phyloP scores from a whole-genome alignment of 1,140 invertebrate genomes.

The Polypedilum vanderplanki region DNA sequence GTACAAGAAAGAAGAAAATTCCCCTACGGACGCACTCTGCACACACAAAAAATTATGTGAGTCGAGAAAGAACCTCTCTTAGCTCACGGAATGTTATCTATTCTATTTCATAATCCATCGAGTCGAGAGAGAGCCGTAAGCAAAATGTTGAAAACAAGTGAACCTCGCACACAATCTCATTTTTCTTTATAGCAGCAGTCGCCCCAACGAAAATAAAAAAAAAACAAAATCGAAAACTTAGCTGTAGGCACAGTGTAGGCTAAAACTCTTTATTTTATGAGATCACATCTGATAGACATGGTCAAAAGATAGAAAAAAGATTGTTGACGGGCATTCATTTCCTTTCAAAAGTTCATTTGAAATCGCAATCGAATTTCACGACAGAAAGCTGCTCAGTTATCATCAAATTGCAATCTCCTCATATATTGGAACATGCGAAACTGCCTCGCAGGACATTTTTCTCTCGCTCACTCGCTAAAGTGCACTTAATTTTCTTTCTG shows the following conservation, averaged over 20 bases:
- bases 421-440: not conserved
- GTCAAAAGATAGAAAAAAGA: not conserved
- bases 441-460: constrained; percentile 3
- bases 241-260: not conserved
- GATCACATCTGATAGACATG: not conserved
- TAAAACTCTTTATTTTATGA: not conserved
- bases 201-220: not conserved
- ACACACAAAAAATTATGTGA: not conserved
- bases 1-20: not conserved
- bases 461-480: not conserved
- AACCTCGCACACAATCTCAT: not conserved
- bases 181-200: no score
- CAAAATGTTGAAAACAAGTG: constrained; percentile 12
- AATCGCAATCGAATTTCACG: not conserved
- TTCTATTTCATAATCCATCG: constrained; percentile 26
- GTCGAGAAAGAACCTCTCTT: not conserved
- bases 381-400: not conserved
- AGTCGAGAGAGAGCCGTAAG: not conserved
- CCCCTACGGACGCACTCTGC: not conserved
- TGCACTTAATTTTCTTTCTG: not conserved
- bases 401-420: constrained; percentile 3
- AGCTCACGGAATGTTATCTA: constrained; percentile 16
- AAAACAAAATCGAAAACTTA: not conserved
- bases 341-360: no score
- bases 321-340: not conserved